These are phyloP conservation scores for Cyphomyrus discorhynchus DNA, from an alignment of 2,113 vertebrate genomes.

Conservation along the genomic window DNA sequence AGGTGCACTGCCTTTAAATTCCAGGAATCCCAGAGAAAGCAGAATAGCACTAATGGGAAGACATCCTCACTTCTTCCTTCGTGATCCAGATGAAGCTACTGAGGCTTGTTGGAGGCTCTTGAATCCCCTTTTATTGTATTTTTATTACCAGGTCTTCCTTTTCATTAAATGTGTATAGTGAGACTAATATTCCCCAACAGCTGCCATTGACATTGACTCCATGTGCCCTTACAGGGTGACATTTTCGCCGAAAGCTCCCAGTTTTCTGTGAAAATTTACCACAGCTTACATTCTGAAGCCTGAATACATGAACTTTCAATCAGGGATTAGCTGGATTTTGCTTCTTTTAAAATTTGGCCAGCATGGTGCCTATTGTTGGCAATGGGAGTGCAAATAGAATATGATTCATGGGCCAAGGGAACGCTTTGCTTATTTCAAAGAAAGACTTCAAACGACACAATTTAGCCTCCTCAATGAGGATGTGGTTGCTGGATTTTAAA, in stretches of 20 bases:
- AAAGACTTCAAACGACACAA: conserved; percentile 64
- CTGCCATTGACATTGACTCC: not conserved
- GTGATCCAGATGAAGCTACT: not conserved
- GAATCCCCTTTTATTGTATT: not conserved
- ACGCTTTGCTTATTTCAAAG: conserved; percentile 71
- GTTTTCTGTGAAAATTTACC: conserved; percentile 70
- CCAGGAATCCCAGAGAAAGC: not conserved
- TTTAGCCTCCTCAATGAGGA: conserved; percentile 53
- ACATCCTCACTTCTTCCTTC: not conserved
- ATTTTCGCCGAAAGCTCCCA: conserved; percentile 57
- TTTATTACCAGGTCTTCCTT: not conserved
- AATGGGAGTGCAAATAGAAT: conserved; percentile 71
- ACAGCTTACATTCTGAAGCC: conserved; percentile 71
- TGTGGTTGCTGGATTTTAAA: conserved; percentile 53
- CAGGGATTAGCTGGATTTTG: conserved; percentile 77
- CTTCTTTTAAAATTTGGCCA: conserved; percentile 78
- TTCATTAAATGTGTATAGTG: not conserved
- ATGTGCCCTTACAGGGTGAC: conserved; percentile 21
- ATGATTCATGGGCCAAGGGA: conserved; percentile 71
- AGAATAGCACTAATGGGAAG: not conserved
- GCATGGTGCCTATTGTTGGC: conserved; percentile 68
- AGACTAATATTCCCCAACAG: not conserved
- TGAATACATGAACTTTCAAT: conserved; percentile 75
- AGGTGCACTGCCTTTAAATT: not conserved
- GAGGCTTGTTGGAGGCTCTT: not conserved